Evolutionary conservation across 2,888 invertebrate genomes (phyloP).

Genomic region (Cetonia aurata): DNA sequence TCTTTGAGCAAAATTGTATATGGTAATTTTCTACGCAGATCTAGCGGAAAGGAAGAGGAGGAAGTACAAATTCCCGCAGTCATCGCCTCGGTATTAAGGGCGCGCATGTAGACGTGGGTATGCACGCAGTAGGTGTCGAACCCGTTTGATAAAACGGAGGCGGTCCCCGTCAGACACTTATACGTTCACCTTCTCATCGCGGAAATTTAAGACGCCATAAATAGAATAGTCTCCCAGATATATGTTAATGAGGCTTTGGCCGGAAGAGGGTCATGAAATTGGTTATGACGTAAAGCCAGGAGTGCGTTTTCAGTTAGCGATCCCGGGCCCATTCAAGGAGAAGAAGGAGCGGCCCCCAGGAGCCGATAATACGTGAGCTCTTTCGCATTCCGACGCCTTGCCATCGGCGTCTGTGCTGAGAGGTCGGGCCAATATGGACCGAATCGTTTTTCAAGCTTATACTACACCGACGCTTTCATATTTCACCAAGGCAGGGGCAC

Average conservation of each 20-base stretch:
- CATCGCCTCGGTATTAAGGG: too few relatives aligned
- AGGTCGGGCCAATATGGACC: constrained; percentile 34
- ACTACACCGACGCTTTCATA: constrained; percentile 43
- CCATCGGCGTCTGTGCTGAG: background rate
- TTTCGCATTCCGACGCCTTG: constrained; percentile 55
- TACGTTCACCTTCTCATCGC: too few relatives aligned
- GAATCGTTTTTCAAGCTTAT: constrained; percentile 45
- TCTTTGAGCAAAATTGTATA: too few relatives aligned
- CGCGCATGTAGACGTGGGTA: too few relatives aligned
- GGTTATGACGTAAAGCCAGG: constrained; percentile 59
- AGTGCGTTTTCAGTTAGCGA: constrained; percentile 60
- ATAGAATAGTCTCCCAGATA: constrained; percentile 62
- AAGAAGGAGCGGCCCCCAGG: constrained; percentile 37
- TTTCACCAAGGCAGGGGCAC: constrained; percentile 47
- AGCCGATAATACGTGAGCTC: constrained; percentile 61
- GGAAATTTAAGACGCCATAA: constrained; percentile 56
- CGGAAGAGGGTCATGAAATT: constrained; percentile 59
- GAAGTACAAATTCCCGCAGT: too few relatives aligned
- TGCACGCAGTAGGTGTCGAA: too few relatives aligned
- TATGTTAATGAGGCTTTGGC: constrained; percentile 60
- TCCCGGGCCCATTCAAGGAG: constrained; percentile 58
- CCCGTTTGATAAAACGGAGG: too few relatives aligned
- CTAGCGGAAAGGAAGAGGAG: too few relatives aligned
- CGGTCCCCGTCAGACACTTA: too few relatives aligned
- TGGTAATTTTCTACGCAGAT: too few relatives aligned